phyloP scores from a whole-genome alignment of 2,113 vertebrate genomes.

The Antechinus flavipes region DNA sequence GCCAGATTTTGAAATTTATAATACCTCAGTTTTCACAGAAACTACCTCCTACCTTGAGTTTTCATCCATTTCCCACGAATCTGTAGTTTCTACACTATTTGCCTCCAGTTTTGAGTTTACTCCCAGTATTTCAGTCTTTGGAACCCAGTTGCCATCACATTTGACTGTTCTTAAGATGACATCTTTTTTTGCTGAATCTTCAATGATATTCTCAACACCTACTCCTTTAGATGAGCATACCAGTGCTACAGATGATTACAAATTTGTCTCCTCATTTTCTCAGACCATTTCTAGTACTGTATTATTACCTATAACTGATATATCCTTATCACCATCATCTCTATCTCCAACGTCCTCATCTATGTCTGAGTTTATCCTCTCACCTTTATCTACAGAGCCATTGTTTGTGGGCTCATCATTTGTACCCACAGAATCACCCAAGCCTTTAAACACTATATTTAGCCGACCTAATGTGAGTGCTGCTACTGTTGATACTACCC shows the following conservation, averaged over 20 bases:
- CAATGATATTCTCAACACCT: conserved; percentile 42
- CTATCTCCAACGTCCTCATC: background rate
- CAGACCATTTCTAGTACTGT: conserved; percentile 55
- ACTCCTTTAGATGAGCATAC: conserved; percentile 20
- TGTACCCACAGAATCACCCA: conserved; percentile 55
- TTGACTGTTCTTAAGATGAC: conserved; percentile 65
- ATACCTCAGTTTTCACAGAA: conserved; percentile 83
- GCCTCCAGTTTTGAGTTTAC: conserved; percentile 58
- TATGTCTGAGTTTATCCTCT: conserved; percentile 10
- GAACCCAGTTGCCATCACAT: conserved; percentile 63
- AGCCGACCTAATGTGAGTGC: conserved; percentile 61
- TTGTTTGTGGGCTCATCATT: background rate
- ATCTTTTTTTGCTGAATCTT: conserved; percentile 63
- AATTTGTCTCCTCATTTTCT: conserved; percentile 64
- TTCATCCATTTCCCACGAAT: conserved; percentile 46
- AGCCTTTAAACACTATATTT: conserved; percentile 57
- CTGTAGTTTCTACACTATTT: conserved; percentile 59
- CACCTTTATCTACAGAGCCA: conserved; percentile 61
- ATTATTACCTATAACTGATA: background rate
- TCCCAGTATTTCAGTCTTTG: conserved; percentile 63
- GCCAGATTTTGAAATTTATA: conserved; percentile 64
- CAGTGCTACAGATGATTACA: conserved; percentile 59
- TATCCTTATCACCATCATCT: background rate
- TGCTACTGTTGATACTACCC: conserved; percentile 25
- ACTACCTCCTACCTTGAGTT: conserved; percentile 82